Evolutionary conservation across 2,113 vertebrate genomes (phyloP).

Genomic region (Tychaedon coryphoeus): DNA sequence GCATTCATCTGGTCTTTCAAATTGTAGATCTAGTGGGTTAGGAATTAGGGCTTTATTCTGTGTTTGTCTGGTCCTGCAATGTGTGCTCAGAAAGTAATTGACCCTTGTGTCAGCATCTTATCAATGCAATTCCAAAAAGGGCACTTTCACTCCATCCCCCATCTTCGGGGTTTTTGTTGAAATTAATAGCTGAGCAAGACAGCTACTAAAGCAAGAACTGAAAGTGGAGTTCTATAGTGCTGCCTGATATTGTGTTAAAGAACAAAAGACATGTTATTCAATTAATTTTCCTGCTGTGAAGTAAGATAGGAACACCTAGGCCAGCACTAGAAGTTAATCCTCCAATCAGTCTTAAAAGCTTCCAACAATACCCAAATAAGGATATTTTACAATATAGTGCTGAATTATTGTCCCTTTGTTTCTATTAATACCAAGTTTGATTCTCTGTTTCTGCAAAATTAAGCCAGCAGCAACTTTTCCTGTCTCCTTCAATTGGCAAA

Average conservation of each 20-base stretch:
- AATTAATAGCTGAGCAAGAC: not conserved
- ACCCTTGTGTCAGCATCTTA: not conserved
- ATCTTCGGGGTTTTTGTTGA: not conserved
- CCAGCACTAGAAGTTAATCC: not conserved
- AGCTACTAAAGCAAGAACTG: not conserved
- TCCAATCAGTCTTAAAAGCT: not conserved
- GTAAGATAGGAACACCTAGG: not conserved
- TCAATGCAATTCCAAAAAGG: not conserved
- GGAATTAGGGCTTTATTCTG: not conserved
- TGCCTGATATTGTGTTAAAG: not conserved
- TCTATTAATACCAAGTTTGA: not conserved
- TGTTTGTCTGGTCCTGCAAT: not conserved
- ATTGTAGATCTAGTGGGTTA: not conserved
- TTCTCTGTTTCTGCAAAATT: not conserved
- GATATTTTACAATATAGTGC: not conserved
- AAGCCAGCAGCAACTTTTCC: not conserved
- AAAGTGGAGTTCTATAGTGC: not conserved
- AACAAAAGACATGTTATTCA: not conserved
- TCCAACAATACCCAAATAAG: not conserved
- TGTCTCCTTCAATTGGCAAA: not conserved
- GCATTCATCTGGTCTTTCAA: not conserved
- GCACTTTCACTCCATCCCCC: not conserved
- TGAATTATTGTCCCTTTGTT: not conserved
- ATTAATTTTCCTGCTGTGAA: not conserved
- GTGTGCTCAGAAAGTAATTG: constrained; percentile 5